Percentiles rank a stretch among this genome's conserved stretches.
Evolutionary conservation across 2,888 invertebrate species (phyloP).

Genomic region (Tridacna crocea): DNA sequence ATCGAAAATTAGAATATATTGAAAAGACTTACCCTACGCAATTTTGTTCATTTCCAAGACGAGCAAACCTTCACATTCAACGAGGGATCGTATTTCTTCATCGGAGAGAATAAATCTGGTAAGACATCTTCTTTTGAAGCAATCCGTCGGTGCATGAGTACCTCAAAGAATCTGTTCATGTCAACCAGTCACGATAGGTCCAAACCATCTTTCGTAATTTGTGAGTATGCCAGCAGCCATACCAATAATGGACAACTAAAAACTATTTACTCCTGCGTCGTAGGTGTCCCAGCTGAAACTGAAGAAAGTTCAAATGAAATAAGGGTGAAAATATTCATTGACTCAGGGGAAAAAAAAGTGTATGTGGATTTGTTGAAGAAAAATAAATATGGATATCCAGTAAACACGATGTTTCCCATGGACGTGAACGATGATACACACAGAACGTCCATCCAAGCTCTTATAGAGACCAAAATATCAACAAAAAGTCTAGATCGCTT

Average conservation of each 20-base stretch:
- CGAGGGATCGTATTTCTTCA: conserved; percentile 9
- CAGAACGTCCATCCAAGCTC: too few species aligned
- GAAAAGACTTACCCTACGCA: conserved; percentile 6
- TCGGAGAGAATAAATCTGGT: conserved; percentile 23
- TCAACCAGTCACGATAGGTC: neutral
- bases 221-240: neutral
- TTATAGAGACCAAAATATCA: too few species aligned
- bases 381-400: neutral
- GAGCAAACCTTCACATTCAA: neutral
- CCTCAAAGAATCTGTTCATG: neutral
- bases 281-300: neutral
- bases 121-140: conserved; percentile 14
- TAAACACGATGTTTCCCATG: too few species aligned
- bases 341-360: neutral
- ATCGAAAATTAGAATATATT: too few species aligned
- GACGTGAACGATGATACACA: too few species aligned
- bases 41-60: conserved; percentile 30
- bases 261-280: neutral
- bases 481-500: too few species aligned
- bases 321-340: neutral
- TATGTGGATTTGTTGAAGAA: neutral
- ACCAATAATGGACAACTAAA: neutral
- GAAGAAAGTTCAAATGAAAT: too few species aligned
- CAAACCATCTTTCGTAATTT: neutral
- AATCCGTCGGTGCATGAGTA: conserved; percentile 16